Base-by-base conservation (phyloP, 2,797 vertebrate species). In the Scyliorhinus canicula region DNA sequence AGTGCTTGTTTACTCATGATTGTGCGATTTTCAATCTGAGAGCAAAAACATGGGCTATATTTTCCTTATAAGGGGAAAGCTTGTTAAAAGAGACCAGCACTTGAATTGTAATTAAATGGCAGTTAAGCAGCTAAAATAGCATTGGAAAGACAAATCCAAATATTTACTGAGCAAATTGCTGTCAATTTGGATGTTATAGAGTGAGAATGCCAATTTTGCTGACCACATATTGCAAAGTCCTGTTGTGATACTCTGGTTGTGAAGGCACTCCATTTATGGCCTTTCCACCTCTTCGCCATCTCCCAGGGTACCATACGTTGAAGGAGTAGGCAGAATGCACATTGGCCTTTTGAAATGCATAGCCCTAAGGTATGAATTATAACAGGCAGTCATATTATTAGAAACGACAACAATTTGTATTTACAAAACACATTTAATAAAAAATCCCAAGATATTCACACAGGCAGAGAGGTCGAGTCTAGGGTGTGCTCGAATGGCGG, bases 1-100 rank as follows among this genome's bases (percentile, higher is more conserved):
- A 95, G 47, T 96, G 31, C 31, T 71, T 9, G 8, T 71, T 71
- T 71, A 86, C 50, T 55, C 19, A 47, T 24, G 31, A 86, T 55
- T 86, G 12, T 55, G 3, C 28, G 55, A 3, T 86, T 55, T 86
- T 86, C 11, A 35, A 55, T 55, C 28, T 85, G 24, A 55, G 52
- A 57, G 31, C 28, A 35, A 52, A 35, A 57, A 19, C 11, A 26
- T 84, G 28, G 52, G 50, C 28, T 86, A 55, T 12, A 55, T 86
- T 57, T 57, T 12, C 50, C 52, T 35, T 86, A 1, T 35, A 52
- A 86, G 85, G 28, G 28, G 12, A 55, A 26, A 52, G 52, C 28
- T 28, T 55, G n/a, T 86, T 14, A 86, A 55, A 86, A 35, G 28
- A 50, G 12, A 55, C 40, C 77, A 82, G 19, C 14, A 44, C 40